These are phyloP conservation scores for Microctonus brassicae DNA, from an alignment of 2,888 invertebrate species.

Conservation along the genomic window DNA sequence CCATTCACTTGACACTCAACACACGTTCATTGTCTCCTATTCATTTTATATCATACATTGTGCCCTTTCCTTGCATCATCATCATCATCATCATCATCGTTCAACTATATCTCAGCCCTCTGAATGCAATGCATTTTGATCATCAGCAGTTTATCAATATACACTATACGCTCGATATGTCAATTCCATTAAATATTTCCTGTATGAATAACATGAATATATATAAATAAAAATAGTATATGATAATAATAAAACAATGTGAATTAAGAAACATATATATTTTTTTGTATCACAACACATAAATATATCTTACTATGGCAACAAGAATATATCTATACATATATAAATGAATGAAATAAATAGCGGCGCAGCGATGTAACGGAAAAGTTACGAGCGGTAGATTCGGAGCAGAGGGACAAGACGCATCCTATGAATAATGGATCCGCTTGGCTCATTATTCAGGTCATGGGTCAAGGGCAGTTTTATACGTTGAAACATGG, in stretches of 20 bases:
- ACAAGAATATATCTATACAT: not conserved
- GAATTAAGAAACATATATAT: constrained; percentile 7
- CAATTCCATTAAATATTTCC: not conserved
- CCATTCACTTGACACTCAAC: constrained; percentile 57
- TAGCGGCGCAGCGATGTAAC: constrained; percentile 52
- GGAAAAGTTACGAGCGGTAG: constrained; percentile 55
- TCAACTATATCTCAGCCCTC: no score
- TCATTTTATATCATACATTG: constrained; percentile 46
- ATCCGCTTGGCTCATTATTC: constrained; percentile 62
- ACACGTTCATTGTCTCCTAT: constrained; percentile 62
- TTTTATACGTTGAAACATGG: constrained; percentile 58
- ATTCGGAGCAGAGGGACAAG: constrained; percentile 61
- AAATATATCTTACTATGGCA: not conserved
- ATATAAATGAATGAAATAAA: constrained; percentile 48
- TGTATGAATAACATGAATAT: not conserved
- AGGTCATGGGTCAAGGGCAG: constrained; percentile 64
- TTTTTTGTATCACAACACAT: not conserved
- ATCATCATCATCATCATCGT: constrained; percentile 57
- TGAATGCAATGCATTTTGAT: constrained; percentile 17
- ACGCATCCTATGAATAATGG: constrained; percentile 65
- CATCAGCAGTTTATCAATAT: constrained; percentile 44
- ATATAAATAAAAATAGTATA: not conserved
- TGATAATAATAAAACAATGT: not conserved
- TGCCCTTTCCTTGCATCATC: constrained; percentile 57
- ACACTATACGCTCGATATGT: constrained; percentile 25